phyloP scores from a whole-genome alignment of 30 jellyfish, hydroid and myxozoan species.

The Aurelia coerulea region DNA sequence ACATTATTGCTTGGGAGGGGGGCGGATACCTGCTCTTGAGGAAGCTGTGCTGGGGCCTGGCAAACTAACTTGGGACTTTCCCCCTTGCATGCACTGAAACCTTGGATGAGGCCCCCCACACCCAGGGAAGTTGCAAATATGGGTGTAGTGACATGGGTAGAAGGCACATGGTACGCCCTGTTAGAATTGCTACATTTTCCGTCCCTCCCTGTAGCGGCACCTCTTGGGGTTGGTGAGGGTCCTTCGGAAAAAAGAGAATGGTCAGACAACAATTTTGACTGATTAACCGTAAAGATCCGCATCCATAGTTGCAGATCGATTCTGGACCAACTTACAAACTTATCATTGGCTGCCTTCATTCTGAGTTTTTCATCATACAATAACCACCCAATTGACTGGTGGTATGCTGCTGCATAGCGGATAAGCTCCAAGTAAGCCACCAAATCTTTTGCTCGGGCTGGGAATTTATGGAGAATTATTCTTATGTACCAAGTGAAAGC shows the following conservation, averaged over 20 bases:
- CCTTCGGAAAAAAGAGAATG: neutral
- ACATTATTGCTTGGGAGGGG: too few relatives aligned
- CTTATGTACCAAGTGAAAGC: conserved; percentile 17
- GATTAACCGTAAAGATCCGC: conserved; percentile 1
- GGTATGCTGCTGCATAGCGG: conserved; percentile 16
- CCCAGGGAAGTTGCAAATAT: neutral
- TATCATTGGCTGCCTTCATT: conserved; percentile 33
- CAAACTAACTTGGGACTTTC: neutral
- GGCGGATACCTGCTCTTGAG: too few relatives aligned
- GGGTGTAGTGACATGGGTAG: neutral
- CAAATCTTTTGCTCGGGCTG: conserved; percentile 2
- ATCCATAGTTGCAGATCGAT: conserved; percentile 3
- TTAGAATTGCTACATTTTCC: neutral
- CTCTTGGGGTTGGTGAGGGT: neutral
- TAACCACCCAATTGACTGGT: conserved; percentile 22
- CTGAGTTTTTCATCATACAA: conserved; percentile 20
- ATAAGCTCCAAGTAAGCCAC: conserved; percentile 21
- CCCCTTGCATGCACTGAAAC: neutral
- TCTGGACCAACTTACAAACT: neutral
- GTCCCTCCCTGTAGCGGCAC: conserved; percentile 4
- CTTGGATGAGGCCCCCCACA: neutral
- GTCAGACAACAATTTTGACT: neutral
- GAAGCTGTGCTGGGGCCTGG: neutral
- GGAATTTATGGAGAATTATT: neutral
- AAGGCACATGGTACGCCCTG: neutral